Percentiles rank a stretch among this genome's conserved stretches.
Conservation (phyloP, 2,797 vertebrate species). For the Pelobates cultripes region DNA sequence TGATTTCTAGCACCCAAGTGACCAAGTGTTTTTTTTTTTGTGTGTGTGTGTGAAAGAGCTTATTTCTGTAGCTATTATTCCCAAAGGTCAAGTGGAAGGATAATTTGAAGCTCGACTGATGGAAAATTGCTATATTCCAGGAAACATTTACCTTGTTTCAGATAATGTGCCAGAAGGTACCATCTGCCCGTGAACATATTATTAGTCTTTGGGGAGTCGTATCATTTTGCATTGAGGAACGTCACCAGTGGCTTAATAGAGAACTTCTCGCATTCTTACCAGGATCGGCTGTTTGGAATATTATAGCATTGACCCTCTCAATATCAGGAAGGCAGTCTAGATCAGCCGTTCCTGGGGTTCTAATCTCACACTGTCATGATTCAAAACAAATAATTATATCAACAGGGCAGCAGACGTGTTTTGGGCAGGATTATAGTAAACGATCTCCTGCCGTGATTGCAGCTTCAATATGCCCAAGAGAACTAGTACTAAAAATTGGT, state of each 20-base stretch:
- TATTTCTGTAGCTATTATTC: conserved; percentile 7
- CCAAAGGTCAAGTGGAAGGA: conserved; percentile 6
- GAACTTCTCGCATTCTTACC: not conserved
- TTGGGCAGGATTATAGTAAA: no score
- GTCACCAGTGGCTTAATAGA: not conserved
- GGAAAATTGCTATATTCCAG: not conserved
- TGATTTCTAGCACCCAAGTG: not conserved
- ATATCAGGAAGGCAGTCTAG: no score
- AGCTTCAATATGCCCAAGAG: no score
- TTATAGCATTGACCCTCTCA: no score
- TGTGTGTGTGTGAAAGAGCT: not conserved
- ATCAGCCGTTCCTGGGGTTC: no score
- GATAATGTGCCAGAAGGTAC: conserved; percentile 2
- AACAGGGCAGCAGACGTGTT: no score
- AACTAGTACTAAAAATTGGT: no score
- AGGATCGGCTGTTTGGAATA: no score
- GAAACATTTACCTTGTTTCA: conserved; percentile 1
- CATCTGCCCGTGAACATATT: not conserved
- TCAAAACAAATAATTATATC: no score
- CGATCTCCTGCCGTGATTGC: no score
- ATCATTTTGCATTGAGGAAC: not conserved
- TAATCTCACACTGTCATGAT: no score
- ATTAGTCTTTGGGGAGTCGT: not conserved
- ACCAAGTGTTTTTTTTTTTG: not conserved
- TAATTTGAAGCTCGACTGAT: not conserved